Conservation (phyloP, 2,888 invertebrate species). For the Caenorhabditis zanzibari region DNA sequence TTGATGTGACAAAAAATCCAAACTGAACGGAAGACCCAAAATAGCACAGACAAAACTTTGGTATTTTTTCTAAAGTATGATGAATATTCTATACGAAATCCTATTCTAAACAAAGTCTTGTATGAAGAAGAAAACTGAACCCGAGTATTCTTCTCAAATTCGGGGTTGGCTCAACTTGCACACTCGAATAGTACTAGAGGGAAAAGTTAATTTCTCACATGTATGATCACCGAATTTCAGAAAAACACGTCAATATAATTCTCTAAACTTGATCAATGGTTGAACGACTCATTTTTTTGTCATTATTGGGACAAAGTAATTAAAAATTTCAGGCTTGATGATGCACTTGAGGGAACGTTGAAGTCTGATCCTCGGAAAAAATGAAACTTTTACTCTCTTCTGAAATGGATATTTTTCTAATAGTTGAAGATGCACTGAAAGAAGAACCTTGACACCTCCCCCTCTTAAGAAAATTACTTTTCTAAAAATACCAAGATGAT, state of each 20-base stretch:
- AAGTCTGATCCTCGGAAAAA: neutral
- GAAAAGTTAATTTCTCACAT: neutral
- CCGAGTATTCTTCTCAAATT: constrained; percentile 4
- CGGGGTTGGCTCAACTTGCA: neutral
- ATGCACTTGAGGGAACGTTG: neutral
- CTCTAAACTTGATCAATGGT: neutral
- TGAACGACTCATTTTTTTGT: neutral
- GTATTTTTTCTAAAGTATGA: no score
- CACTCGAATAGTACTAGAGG: neutral
- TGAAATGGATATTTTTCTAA: neutral
- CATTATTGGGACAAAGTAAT: neutral
- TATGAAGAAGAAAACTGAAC: neutral
- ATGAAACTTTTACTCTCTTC: neutral
- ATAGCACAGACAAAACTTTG: neutral
- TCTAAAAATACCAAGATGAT: constrained; percentile 24
- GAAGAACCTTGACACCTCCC: neutral
- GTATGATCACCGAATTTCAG: neutral
- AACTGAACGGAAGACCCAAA: neutral
- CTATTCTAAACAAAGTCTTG: no score
- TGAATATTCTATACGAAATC: no score
- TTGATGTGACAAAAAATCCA: neutral
- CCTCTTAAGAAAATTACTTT: constrained; percentile 8
- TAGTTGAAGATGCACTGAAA: neutral
- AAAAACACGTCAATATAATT: neutral
- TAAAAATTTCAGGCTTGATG: neutral